Evolutionary conservation across 2,888 invertebrate genomes (phyloP), one percentile per base, ranked within the genome.

Genomic region (Crocallis elinguaria): DNA sequence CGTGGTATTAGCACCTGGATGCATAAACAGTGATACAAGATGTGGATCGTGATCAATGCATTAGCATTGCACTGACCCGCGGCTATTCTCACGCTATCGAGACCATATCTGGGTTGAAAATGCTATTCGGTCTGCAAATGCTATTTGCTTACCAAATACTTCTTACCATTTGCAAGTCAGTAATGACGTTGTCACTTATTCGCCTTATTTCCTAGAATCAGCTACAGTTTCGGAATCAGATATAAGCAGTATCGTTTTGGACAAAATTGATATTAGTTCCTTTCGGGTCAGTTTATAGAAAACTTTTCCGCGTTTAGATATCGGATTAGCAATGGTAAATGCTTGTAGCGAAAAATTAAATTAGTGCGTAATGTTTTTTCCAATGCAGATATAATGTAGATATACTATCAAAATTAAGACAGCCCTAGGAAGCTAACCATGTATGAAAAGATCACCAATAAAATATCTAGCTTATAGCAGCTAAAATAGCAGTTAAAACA

Each of bases 81-180:
- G 62, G 72, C 68, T 49, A 63, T 75, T 82, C 82, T 73, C 82
- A 82, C 80, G 77, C 69, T 64, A 67, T 70, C 62, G 64, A 62
- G 66, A 73, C 71, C 63, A 56, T 71, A 75, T 77, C 73, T 76
- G 62, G 71, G 67, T 73, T 71, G 63, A 62, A 68, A 62, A 60
- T 48, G 54, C 54, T 42, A 54, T 51, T 58, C 36, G 44, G 50
- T 23, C 38, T 30, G 37, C 50, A 44, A 35, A 49, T 11, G 29
- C n/a, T 52, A 36, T 52, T 35, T 45, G 30, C 45, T 41, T 35
- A n/a, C n/a, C 36, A 36, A 29, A 12, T 44, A 45, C 35, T 37
- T 37, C 43, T 13, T 14, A 13, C 13, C 23, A 30, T 8, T 12
- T 29, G 19, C 21, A 25, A 33, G 8, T 11, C 30, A 8, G 23